Base-by-base conservation (phyloP, 2,888 invertebrate genomes). In the Leptopilina myrica region DNA sequence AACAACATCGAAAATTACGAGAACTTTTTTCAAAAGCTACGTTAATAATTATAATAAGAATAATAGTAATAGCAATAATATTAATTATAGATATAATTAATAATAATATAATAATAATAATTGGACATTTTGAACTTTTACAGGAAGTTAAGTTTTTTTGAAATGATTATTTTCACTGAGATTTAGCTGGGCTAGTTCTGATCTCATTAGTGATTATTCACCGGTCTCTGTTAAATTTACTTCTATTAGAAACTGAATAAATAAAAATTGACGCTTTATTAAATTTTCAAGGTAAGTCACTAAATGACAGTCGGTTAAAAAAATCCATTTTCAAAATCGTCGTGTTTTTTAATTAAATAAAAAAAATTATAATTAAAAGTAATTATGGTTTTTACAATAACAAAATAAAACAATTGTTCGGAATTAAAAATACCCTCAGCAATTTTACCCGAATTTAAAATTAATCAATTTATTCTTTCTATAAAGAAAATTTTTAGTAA, bases 161-260 rank as follows among this genome's bases (percentile, higher is more conserved):
- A 26, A 53, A 49, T 15, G 67, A 20, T 53, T 49, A 49, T 69
- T 69, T 53, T 40, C 2, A 33, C 4, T 56, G 40, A 7, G 53
- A n/a, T 53, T 56, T 56, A 73, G 56, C 53, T 69, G 3, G 20
- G 69, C 33, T 26, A n/a, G 26, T 73, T 40, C 33, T 73, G 56
- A 56, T 66, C 20, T 15, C 4, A 33, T 56, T 56, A 73, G 69
- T 33, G 56, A 14, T 73, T n/a, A 14, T 11, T 33, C 14, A 56
- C 14, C 33, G n/a, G 14, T 69, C 33, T 69, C 69, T 69, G 26
- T 73, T 56, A 14, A 56, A 56, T 73, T 33, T 56, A 56, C 26
- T 73, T 73, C 73, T 73, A 73, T 6, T 9, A 56, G 73, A 73
- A 33, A 33, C 33, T 73, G 73, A 73, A 73, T 56, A 56, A 73